A percentile compares a stretch with the other conserved stretches of the same genome.
Evolutionary conservation across 2,113 vertebrate species (phyloP).

Genomic region (Caracal caracal): DNA sequence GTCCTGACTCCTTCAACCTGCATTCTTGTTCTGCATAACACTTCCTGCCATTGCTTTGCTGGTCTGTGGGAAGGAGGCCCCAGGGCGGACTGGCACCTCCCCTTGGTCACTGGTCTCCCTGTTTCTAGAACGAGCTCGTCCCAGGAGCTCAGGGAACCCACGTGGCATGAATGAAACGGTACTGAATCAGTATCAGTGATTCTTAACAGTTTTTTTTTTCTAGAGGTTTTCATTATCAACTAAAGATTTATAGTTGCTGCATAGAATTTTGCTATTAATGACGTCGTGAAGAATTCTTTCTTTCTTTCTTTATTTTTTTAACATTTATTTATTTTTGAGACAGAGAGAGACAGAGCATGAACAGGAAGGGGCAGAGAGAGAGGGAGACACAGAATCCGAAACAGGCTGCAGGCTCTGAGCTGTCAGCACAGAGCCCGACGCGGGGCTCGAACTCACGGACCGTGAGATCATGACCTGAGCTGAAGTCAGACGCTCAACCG

Average conservation of each 20-base stretch:
- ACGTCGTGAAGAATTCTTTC: conserved; percentile 12
- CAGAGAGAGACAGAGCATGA: too few relatives aligned
- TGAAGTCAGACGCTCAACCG: too few relatives aligned
- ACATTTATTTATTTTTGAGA: too few relatives aligned
- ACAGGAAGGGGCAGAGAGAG: too few relatives aligned
- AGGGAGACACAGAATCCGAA: too few relatives aligned
- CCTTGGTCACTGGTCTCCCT: background rate
- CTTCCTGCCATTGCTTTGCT: too few relatives aligned
- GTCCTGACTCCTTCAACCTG: accelerated
- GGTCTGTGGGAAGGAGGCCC: background rate
- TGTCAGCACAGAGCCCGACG: too few relatives aligned
- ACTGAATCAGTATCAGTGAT: accelerated
- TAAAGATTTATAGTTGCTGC: background rate
- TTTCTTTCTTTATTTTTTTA: background rate
- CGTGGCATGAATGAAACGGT: accelerated
- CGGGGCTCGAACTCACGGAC: too few relatives aligned
- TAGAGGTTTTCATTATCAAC: background rate
- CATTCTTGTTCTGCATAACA: accelerated
- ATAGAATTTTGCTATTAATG: background rate
- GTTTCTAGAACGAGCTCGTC: background rate
- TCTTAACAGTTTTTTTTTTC: background rate
- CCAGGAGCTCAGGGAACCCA: background rate
- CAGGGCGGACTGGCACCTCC: background rate
- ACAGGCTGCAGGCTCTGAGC: too few relatives aligned
- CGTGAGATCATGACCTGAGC: too few relatives aligned